phyloP scores from a whole-genome alignment of 2,113 vertebrate genomes.

The Nannobrachium achirus region DNA sequence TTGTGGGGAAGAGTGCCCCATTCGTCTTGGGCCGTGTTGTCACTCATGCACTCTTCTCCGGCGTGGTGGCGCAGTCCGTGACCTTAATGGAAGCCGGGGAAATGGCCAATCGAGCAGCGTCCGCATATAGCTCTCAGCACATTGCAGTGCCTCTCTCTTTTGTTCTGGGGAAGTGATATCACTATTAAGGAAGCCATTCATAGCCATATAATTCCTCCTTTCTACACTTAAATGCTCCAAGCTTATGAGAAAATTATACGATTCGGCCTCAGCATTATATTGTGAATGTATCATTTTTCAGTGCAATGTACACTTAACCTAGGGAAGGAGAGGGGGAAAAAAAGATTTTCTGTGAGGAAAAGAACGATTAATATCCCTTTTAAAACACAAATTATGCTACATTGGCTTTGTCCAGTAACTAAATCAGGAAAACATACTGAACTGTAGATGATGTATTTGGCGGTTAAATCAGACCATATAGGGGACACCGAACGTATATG shows the following conservation, averaged over 20 bases:
- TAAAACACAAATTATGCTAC: constrained; percentile 69
- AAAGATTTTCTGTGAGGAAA: constrained; percentile 52
- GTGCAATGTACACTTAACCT: constrained; percentile 71
- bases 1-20: constrained; percentile 85
- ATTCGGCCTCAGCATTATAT: constrained; percentile 72
- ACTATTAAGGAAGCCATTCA: constrained; percentile 79
- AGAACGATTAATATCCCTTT: constrained; percentile 67
- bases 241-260: constrained; percentile 85
- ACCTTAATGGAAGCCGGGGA: constrained; percentile 83
- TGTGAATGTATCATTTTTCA: constrained; percentile 79
- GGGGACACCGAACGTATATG: constrained; percentile 45
- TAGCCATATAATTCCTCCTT: constrained; percentile 76
- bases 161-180: constrained; percentile 81
- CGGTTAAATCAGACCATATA: constrained; percentile 43
- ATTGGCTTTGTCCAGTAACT: constrained; percentile 57
- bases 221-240: constrained; percentile 76
- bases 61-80: constrained; percentile 81
- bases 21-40: constrained; percentile 87
- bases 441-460: constrained; percentile 35
- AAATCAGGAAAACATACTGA: constrained; percentile 63
- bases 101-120: constrained; percentile 85
- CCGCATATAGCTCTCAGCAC: constrained; percentile 79
- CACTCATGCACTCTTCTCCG: constrained; percentile 84
- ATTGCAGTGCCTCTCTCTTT: constrained; percentile 68
- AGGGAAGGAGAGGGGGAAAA: constrained; percentile 28